Percentiles rank a stretch among this genome's conserved stretches.
Evolutionary conservation across 2,113 vertebrate species (phyloP).

Genomic region (Pyxicephalus adspersus): DNA sequence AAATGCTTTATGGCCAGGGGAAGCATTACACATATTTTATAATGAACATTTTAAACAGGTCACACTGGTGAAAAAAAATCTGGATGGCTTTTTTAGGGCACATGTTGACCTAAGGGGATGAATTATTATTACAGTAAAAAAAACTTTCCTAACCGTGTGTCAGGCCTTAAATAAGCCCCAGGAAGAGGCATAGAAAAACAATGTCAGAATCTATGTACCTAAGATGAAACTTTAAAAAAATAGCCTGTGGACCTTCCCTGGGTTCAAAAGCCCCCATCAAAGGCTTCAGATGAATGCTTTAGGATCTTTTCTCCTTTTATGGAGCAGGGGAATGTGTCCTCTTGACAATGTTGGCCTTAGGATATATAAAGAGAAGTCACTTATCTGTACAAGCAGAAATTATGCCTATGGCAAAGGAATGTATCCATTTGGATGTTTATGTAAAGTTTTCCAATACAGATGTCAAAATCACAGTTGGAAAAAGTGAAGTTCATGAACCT

Average conservation of each 20-base stretch:
- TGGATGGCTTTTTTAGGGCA: background rate
- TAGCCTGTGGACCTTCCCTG: conserved; percentile 30
- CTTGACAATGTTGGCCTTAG: conserved; percentile 44
- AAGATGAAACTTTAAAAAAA: conserved; percentile 33
- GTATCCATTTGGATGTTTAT: conserved; percentile 43
- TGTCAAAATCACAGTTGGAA: conserved; percentile 20
- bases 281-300: background rate
- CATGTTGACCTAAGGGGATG: background rate
- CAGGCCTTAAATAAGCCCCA: conserved; percentile 29
- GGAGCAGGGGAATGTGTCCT: conserved; percentile 28
- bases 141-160: background rate
- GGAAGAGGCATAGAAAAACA: conserved; percentile 34
- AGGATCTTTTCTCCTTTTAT: conserved; percentile 12
- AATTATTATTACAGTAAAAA: background rate
- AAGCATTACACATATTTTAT: too few species aligned
- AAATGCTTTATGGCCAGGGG: too few species aligned
- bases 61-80: too few species aligned
- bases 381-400: conserved; percentile 23
- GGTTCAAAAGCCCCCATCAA: conserved; percentile 32
- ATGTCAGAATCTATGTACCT: conserved; percentile 37
- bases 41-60: too few species aligned
- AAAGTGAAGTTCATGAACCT: conserved; percentile 35
- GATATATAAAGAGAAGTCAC: conserved; percentile 23
- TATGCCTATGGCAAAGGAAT: conserved; percentile 35
- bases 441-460: conserved; percentile 24